These are phyloP conservation scores for Equus przewalskii DNA, from an alignment of 2,113 vertebrate genomes.

Conservation along the genomic window DNA sequence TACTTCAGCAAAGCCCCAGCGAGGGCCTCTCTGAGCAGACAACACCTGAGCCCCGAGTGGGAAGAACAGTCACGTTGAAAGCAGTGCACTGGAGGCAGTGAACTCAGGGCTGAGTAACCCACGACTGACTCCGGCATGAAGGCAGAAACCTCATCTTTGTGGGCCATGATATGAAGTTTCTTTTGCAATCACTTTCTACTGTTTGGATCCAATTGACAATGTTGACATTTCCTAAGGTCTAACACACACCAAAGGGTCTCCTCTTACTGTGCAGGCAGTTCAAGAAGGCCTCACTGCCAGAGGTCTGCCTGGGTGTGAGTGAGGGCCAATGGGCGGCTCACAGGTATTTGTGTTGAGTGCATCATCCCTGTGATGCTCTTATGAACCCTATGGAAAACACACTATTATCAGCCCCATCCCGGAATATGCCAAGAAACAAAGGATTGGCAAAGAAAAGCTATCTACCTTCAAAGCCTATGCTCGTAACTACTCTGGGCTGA, in stretches of 20 bases:
- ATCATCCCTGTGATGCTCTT: neutral
- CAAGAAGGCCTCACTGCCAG: neutral
- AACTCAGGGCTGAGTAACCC: neutral
- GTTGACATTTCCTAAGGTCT: neutral
- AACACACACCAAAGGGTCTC: neutral
- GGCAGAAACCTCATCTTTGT: neutral
- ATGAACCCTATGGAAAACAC: neutral
- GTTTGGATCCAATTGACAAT: neutral
- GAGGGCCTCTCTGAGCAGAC: neutral
- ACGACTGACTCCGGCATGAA: no score
- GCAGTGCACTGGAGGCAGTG: rapidly evolving
- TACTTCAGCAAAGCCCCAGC: neutral
- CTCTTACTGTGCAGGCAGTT: neutral
- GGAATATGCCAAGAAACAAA: neutral
- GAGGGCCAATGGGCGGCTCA: neutral
- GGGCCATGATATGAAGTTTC: neutral
- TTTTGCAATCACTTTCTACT: neutral
- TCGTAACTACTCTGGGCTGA: neutral
- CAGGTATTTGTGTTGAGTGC: no score
- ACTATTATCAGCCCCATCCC: neutral
- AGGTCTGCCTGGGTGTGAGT: no score
- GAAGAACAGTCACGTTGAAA: neutral
- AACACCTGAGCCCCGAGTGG: neutral
- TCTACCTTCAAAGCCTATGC: neutral
- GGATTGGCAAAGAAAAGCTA: neutral